Conservation (phyloP, 2,797 vertebrate species). For the Rhinichthys osculus region DNA sequence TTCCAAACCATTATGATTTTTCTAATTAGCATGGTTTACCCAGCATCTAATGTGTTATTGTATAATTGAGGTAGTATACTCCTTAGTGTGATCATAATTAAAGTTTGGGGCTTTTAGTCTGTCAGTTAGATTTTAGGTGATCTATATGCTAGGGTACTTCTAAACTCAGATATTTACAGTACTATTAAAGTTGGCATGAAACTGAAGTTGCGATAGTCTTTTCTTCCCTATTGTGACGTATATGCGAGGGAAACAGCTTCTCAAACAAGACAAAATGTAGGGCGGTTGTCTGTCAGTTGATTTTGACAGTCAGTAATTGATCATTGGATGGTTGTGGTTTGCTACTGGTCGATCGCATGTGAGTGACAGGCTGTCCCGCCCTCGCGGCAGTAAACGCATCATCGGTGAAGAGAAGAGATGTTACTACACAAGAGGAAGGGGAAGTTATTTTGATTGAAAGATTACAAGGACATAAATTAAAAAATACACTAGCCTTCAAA, state of each 20-base stretch:
- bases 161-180: neutral
- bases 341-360: neutral
- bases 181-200: neutral
- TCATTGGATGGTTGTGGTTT: neutral
- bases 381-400: neutral
- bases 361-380: neutral
- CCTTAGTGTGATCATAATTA: neutral
- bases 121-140: neutral
- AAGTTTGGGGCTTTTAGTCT: neutral
- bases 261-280: neutral
- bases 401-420: too few species aligned
- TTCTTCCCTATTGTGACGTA: neutral
- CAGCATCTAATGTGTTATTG: constrained; percentile 23
- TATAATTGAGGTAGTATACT: neutral
- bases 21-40: constrained; percentile 8
- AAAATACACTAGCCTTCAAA: neutral
- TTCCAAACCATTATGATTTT: constrained; percentile 26
- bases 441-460: too few species aligned
- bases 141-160: neutral
- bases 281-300: neutral
- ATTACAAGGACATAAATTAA: too few species aligned
- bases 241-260: neutral
- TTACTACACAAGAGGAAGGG: too few species aligned
- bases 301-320: neutral
- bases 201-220: neutral